phyloP scores from a whole-genome alignment of 1,140 invertebrate genomes.

The Procambarus virginalis region DNA sequence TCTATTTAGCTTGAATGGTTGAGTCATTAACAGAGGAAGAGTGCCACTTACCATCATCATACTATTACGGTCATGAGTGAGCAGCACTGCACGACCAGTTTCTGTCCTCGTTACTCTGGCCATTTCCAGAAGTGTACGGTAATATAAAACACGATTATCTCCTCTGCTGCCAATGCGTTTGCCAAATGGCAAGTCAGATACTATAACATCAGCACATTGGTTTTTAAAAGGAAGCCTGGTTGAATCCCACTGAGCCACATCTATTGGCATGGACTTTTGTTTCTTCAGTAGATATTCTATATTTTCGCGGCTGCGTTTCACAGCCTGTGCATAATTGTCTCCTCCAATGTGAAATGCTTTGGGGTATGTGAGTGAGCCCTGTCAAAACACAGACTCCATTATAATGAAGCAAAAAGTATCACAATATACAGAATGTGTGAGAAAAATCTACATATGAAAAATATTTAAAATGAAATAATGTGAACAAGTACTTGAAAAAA shows the following conservation, averaged over 20 bases:
- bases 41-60: constrained; percentile 73
- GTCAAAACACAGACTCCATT: constrained; percentile 46
- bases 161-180: constrained; percentile 76
- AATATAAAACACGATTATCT: constrained; percentile 77
- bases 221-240: constrained; percentile 76
- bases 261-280: constrained; percentile 72
- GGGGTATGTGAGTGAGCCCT: constrained; percentile 75
- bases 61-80: constrained; percentile 78
- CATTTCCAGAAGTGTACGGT: constrained; percentile 76
- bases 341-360: constrained; percentile 75
- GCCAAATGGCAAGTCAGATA: constrained; percentile 80
- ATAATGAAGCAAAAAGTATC: too few species aligned
- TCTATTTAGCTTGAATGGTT: too few species aligned
- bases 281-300: constrained; percentile 72
- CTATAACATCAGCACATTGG: constrained; percentile 77
- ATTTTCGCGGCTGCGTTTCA: constrained; percentile 75
- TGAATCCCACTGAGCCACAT: constrained; percentile 76
- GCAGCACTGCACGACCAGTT: constrained; percentile 76
- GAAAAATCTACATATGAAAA: too few species aligned
- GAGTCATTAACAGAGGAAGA: background rate
- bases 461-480: too few species aligned
- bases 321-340: constrained; percentile 76
- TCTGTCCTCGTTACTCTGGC: constrained; percentile 74
- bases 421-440: too few species aligned
- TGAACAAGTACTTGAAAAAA: too few species aligned